phyloP scores from a whole-genome alignment of 2,797 vertebrate genomes.

The Sparus aurata region DNA sequence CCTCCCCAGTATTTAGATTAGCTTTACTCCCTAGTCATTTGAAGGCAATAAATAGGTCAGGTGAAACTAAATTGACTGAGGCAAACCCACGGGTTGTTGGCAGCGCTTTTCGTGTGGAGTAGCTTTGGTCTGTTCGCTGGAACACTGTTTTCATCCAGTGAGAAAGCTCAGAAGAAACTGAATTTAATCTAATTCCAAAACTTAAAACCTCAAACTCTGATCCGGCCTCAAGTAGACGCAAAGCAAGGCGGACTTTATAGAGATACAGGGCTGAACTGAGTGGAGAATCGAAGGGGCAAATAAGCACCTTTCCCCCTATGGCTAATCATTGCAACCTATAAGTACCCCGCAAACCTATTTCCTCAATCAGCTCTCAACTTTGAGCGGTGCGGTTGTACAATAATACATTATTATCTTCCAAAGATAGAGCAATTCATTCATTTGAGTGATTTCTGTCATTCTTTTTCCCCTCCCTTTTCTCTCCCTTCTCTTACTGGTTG shows the following conservation, averaged over 20 bases:
- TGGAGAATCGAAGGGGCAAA: constrained; percentile 7
- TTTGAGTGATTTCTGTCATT: not conserved
- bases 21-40: constrained; percentile 50
- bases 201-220: constrained; percentile 28
- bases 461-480: not conserved
- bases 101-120: constrained; percentile 1
- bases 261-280: not conserved
- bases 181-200: constrained; percentile 24
- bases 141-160: not conserved
- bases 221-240: constrained; percentile 6
- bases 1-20: constrained; percentile 64
- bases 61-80: constrained; percentile 60
- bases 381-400: not conserved
- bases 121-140: not conserved
- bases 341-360: constrained; percentile 5
- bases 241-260: constrained; percentile 14
- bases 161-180: constrained; percentile 13
- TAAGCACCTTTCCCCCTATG: not conserved
- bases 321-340: constrained; percentile 4
- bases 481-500: not conserved
- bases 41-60: constrained; percentile 63
- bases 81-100: constrained; percentile 24
- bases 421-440: not conserved
- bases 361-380: not conserved
- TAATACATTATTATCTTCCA: not conserved